phyloP scores from a whole-genome alignment of 2,113 vertebrate genomes.

The Pseudopipra pipra region DNA sequence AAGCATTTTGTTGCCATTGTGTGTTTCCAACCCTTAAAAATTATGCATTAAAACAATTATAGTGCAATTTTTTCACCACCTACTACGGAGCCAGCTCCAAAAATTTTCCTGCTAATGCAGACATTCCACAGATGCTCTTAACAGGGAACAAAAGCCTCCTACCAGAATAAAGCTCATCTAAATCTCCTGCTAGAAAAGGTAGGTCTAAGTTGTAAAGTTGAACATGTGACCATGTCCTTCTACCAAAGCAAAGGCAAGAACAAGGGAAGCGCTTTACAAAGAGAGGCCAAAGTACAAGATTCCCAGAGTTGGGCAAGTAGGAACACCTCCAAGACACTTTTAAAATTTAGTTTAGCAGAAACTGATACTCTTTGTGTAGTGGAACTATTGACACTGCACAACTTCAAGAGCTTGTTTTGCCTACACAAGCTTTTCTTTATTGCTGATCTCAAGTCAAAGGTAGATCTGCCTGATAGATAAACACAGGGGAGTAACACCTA shows the following conservation, averaged over 20 bases:
- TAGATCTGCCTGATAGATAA: background rate
- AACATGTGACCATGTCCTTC: background rate
- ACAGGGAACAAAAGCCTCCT: background rate
- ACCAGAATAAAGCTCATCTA: background rate
- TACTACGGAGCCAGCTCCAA: background rate
- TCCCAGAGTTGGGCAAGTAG: background rate
- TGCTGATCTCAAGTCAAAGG: background rate
- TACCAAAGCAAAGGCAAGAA: background rate
- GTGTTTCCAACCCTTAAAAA: background rate
- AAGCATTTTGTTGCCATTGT: background rate
- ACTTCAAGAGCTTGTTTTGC: background rate
- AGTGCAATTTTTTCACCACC: background rate
- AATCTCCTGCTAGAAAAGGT: background rate
- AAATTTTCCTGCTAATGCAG: background rate
- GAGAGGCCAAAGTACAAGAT: background rate
- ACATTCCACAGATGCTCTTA: background rate
- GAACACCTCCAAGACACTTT: background rate
- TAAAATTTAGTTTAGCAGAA: background rate
- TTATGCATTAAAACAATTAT: background rate
- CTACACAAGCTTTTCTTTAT: background rate
- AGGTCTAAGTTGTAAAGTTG: background rate
- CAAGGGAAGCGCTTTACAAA: background rate
- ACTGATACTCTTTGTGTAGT: rapidly evolving
- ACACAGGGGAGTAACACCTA: background rate
- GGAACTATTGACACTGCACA: background rate